These are phyloP conservation scores for Polydrusus pterygomalis DNA, from an alignment of 2,888 invertebrate species.

Conservation along the genomic window DNA sequence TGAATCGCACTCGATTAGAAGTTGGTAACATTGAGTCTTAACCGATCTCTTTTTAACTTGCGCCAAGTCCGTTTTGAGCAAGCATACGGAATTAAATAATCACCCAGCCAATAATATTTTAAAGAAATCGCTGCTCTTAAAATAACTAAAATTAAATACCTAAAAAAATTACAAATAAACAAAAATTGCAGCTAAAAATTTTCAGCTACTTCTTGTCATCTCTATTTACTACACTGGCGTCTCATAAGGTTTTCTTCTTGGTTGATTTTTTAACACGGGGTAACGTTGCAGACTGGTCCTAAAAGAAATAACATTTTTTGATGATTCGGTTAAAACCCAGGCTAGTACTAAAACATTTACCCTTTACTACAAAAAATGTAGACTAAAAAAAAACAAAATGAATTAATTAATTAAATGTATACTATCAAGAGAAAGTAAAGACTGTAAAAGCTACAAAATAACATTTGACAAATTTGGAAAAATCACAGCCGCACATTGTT, in stretches of 20 bases:
- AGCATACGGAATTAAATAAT: background rate
- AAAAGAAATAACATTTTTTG: conserved; percentile 67
- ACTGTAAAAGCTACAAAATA: too few species aligned
- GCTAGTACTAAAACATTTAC: too few species aligned
- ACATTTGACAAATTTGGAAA: background rate
- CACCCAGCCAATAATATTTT: too few species aligned
- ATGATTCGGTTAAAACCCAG: too few species aligned
- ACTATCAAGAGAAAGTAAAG: too few species aligned
- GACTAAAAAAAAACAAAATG: background rate
- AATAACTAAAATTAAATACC: background rate
- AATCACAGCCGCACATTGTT: background rate
- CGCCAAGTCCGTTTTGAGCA: too few species aligned
- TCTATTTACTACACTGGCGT: conserved; percentile 32
- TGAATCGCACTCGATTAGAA: too few species aligned
- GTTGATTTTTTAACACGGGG: conserved; percentile 83
- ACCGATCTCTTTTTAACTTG: too few species aligned
- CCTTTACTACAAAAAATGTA: background rate
- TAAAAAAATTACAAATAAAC: background rate
- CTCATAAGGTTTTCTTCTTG: conserved; percentile 79
- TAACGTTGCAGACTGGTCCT: conserved; percentile 82
- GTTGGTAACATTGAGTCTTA: too few species aligned
- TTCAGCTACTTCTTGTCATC: background rate
- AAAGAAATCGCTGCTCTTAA: too few species aligned
- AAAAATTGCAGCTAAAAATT: background rate
- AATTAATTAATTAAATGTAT: too few species aligned